phyloP scores from a whole-genome alignment of 2,888 invertebrate species.

The Athripsodes cinereus region DNA sequence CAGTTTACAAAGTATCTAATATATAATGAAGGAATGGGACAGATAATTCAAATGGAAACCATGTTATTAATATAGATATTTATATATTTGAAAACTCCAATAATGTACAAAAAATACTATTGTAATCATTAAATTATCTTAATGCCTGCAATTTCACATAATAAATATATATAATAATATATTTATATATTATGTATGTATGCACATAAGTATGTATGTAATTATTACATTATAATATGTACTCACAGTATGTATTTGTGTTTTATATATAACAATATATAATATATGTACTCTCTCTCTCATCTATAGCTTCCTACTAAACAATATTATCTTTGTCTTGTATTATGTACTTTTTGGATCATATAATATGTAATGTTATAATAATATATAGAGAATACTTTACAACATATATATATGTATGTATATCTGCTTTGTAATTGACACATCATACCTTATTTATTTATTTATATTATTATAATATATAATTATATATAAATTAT shows the following conservation, averaged over 20 bases:
- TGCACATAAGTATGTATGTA: conserved; percentile 19
- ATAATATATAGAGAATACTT: too few relatives aligned
- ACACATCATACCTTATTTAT: conserved; percentile 23
- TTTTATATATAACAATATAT: too few relatives aligned
- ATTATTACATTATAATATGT: too few relatives aligned
- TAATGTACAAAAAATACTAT: conserved; percentile 72
- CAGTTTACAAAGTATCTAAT: too few relatives aligned
- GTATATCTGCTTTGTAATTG: conserved; percentile 25
- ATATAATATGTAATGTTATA: too few relatives aligned
- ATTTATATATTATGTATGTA: conserved; percentile 34
- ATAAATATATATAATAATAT: conserved; percentile 19
- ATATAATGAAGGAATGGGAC: too few relatives aligned
- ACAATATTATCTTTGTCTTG: too few relatives aligned
- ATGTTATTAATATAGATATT: conserved; percentile 46
- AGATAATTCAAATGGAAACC: too few relatives aligned
- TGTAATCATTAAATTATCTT: conserved; percentile 55
- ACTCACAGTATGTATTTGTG: too few relatives aligned
- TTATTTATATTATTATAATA: conserved; percentile 1
- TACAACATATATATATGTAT: neutral
- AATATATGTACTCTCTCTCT: too few relatives aligned
- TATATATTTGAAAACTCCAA: conserved; percentile 67
- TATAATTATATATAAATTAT: conserved; percentile 4
- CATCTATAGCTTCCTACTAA: too few relatives aligned
- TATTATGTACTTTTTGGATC: too few relatives aligned
- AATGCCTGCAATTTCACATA: conserved; percentile 35